Conservation (phyloP, 2,113 vertebrate genomes). For the Puma concolor region DNA sequence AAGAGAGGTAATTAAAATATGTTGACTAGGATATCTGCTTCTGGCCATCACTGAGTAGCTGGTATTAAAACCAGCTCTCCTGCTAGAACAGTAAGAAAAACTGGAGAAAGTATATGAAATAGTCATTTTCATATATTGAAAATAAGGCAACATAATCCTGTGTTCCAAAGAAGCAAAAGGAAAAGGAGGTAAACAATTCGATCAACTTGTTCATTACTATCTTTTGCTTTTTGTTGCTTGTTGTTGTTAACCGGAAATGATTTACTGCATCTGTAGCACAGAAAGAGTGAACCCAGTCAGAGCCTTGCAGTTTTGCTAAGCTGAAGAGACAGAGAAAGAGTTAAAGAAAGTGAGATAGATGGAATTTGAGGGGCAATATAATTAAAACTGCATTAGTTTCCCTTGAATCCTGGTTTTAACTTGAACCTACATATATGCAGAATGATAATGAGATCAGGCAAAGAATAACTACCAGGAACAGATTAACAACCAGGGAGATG, state of each 20-base stretch:
- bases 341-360: neutral
- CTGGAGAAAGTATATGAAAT: neutral
- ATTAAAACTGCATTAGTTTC: neutral
- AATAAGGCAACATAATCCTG: neutral
- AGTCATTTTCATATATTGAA: neutral
- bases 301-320: neutral
- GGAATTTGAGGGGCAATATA: neutral
- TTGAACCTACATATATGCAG: neutral
- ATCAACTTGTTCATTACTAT: neutral
- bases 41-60: neutral
- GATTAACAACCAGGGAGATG: neutral
- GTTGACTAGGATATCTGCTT: neutral
- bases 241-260: neutral
- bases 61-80: neutral
- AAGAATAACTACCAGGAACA: neutral
- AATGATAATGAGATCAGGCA: neutral
- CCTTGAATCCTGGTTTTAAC: neutral
- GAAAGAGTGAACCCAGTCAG: neutral
- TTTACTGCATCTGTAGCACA: neutral
- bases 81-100: neutral
- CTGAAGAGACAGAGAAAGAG: neutral
- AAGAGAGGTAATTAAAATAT: slow-evolving; percentile 4
- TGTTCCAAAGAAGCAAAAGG: neutral
- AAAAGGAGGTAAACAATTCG: neutral
- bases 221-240: neutral